Conservation (phyloP, 2,797 vertebrate genomes). For the Eidolon dupreanum region DNA sequence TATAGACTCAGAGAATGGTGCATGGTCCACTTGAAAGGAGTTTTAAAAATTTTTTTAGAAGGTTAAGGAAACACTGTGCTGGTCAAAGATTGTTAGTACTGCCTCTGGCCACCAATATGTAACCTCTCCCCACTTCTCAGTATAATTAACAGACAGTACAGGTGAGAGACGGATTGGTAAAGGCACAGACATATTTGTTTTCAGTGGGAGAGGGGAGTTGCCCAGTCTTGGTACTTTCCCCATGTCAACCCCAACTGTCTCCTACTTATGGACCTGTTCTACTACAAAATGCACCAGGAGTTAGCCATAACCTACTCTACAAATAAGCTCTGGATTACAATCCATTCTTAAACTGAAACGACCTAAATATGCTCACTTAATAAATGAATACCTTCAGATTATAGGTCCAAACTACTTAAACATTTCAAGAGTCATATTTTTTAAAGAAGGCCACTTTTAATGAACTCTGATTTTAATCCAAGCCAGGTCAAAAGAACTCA, state of each 20-base stretch:
- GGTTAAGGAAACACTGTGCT: not conserved
- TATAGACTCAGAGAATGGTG: not conserved
- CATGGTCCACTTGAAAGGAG: not conserved
- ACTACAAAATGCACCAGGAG: not conserved
- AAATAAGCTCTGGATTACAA: not conserved
- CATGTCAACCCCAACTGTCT: not conserved
- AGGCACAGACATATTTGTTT: not conserved
- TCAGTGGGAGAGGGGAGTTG: not conserved
- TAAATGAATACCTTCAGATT: not conserved
- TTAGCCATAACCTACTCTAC: conserved; percentile 21
- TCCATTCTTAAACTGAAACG: conserved; percentile 44
- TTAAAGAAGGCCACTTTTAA: not conserved
- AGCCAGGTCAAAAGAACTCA: not conserved
- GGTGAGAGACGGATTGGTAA: not conserved
- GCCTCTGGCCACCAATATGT: not conserved
- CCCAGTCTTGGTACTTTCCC: not conserved
- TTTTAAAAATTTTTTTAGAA: not conserved
- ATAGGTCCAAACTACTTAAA: not conserved
- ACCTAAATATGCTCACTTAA: conserved; percentile 30
- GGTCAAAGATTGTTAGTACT: not conserved
- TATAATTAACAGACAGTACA: not conserved
- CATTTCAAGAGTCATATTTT: not conserved
- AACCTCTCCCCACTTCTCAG: not conserved
- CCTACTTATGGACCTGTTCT: not conserved
- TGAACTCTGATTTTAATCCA: conserved; percentile 40